Evolutionary conservation across 2,888 invertebrate genomes (phyloP).

Genomic region (Trichopoda pennipes): DNA sequence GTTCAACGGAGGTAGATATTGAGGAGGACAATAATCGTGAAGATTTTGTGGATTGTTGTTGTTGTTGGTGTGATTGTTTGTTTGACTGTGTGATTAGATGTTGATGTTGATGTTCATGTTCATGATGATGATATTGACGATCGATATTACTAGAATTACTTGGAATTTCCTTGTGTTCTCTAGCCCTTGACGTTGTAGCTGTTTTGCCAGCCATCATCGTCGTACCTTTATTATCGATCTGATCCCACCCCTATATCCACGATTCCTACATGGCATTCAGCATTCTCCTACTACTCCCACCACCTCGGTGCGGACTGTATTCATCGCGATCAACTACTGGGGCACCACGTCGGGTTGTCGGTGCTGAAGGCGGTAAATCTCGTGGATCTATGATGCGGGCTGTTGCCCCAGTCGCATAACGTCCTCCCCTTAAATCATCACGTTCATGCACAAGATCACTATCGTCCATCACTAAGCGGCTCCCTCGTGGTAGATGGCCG

Average conservation of each 20-base stretch:
- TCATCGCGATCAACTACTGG: conserved; percentile 80
- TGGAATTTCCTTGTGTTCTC: conserved; percentile 67
- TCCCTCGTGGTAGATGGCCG: conserved; percentile 66
- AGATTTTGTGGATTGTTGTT: conserved; percentile 66
- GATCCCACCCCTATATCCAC: conserved; percentile 82
- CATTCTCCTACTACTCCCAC: conserved; percentile 82
- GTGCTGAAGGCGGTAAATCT: conserved; percentile 76
- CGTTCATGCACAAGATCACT: conserved; percentile 78
- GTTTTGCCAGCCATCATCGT: conserved; percentile 58
- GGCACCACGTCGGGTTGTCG: conserved; percentile 76
- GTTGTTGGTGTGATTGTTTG: conserved; percentile 61
- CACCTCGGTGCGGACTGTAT: conserved; percentile 82
- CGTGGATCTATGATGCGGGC: conserved; percentile 75
- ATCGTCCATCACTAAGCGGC: conserved; percentile 78
- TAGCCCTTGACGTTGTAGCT: conserved; percentile 60
- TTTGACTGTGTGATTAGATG: conserved; percentile 66
- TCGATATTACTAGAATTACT: conserved; percentile 67
- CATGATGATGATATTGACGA: conserved; percentile 67
- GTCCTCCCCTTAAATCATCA: conserved; percentile 74
- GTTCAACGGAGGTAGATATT: conserved; percentile 65
- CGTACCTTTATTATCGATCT: conserved; percentile 77
- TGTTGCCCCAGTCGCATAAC: conserved; percentile 57
- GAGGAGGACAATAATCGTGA: conserved; percentile 68
- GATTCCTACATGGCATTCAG: conserved; percentile 82
- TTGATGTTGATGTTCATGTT: conserved; percentile 64